A percentile compares a stretch with the other conserved stretches of the same genome.
phyloP scores from a whole-genome alignment of 2,888 invertebrate genomes.

The Drosophila seclusa region DNA sequence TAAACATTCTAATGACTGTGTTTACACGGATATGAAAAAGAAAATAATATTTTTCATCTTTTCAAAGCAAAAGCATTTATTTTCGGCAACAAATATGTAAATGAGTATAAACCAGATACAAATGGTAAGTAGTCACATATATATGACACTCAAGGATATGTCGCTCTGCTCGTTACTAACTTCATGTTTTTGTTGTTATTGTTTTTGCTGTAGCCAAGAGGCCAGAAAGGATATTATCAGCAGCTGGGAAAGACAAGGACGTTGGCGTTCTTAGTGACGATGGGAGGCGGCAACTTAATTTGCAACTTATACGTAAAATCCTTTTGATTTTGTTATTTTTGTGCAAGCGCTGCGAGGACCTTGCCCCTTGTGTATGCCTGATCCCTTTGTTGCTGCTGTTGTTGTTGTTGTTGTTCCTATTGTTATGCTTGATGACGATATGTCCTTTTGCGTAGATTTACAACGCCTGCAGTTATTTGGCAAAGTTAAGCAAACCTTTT shows the following conservation, averaged over 20 bases:
- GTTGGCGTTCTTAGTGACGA: constrained; percentile 35
- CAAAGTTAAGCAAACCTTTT: constrained; percentile 74
- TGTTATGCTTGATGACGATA: constrained; percentile 58
- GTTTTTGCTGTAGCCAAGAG: constrained; percentile 55
- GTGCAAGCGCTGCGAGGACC: constrained; percentile 26
- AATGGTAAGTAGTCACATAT: constrained; percentile 35
- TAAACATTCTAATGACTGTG: not conserved
- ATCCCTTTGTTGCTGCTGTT: constrained; percentile 6
- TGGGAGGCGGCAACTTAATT: constrained; percentile 69
- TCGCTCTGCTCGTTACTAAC: constrained; percentile 6
- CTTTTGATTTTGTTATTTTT: constrained; percentile 78
- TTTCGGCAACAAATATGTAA: not conserved
- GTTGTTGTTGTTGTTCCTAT: constrained; percentile 31
- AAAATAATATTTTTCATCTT: not conserved
- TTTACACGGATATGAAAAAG: not conserved
- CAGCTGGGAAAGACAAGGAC: constrained; percentile 49
- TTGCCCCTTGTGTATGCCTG: constrained; percentile 6
- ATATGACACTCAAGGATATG: constrained; percentile 41
- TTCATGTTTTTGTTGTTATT: constrained; percentile 7
- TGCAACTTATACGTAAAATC: constrained; percentile 81
- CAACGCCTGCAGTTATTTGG: constrained; percentile 77
- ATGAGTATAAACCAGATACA: constrained; percentile 18
- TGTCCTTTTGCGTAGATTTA: constrained; percentile 62
- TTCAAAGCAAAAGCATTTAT: not conserved
- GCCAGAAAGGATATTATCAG: constrained; percentile 68